These are phyloP conservation scores for Oxyteleia sp. DNA, from an alignment of 2,888 invertebrate species.

Conservation along the genomic window DNA sequence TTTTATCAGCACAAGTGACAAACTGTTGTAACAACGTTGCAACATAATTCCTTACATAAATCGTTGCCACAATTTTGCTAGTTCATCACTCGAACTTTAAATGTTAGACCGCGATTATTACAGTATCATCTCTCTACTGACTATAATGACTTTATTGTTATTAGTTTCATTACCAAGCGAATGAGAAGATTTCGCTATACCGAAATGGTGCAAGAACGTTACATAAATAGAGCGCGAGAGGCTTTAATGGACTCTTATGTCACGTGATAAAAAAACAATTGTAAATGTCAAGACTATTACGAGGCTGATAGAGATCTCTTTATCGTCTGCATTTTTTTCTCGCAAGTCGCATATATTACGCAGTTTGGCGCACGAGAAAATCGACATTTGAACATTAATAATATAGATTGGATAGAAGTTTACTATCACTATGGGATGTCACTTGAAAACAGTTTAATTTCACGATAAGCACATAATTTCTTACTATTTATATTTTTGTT, in stretches of 20 bases:
- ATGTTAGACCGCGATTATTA: slow-evolving; percentile 30
- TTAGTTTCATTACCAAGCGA: slow-evolving; percentile 7
- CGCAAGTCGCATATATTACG: neutral
- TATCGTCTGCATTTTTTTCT: neutral
- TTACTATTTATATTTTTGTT: too few species aligned
- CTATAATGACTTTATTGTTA: slow-evolving; percentile 28
- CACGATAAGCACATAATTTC: too few species aligned
- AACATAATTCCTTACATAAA: slow-evolving; percentile 32
- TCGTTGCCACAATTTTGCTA: slow-evolving; percentile 22
- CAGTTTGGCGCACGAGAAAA: neutral
- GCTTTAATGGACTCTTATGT: slow-evolving; percentile 14
- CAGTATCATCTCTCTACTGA: slow-evolving; percentile 23
- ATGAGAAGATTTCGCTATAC: slow-evolving; percentile 6
- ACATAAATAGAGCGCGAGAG: slow-evolving; percentile 19
- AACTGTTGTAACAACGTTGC: slow-evolving; percentile 24
- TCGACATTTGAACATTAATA: neutral
- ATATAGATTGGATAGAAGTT: too few species aligned
- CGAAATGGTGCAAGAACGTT: slow-evolving; percentile 19
- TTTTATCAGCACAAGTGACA: too few species aligned
- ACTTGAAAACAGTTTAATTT: too few species aligned
- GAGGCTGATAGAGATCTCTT: neutral
- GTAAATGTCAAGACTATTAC: slow-evolving; percentile 29
- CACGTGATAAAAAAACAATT: slow-evolving; percentile 1
- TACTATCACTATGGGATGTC: too few species aligned
- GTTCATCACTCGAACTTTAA: slow-evolving; percentile 30